These are phyloP conservation scores for Thereva unica DNA, from an alignment of 2,888 invertebrate genomes.

Conservation along the genomic window DNA sequence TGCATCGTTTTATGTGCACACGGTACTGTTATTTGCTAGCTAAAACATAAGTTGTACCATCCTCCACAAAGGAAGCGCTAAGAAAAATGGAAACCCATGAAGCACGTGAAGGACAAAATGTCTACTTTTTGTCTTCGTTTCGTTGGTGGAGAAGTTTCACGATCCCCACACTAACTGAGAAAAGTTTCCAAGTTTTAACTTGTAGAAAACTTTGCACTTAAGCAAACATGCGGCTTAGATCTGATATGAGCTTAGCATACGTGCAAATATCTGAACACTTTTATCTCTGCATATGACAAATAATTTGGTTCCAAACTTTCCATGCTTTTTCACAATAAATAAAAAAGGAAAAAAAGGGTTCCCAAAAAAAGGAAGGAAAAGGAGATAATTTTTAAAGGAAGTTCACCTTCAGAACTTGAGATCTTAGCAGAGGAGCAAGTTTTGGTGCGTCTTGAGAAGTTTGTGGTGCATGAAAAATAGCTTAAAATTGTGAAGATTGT, in stretches of 20 bases:
- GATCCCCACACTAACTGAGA: background rate
- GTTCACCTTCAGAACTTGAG: too few relatives aligned
- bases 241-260: constrained; percentile 29
- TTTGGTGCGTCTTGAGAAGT: too few relatives aligned
- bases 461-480: too few relatives aligned
- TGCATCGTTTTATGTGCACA: constrained; percentile 21
- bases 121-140: background rate
- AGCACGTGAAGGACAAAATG: background rate
- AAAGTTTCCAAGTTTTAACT: constrained; percentile 23
- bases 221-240: constrained; percentile 22
- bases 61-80: background rate
- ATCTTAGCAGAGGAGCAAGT: too few relatives aligned
- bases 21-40: constrained; percentile 10
- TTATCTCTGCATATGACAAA: constrained; percentile 32
- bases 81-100: constrained; percentile 17
- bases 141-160: background rate
- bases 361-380: background rate
- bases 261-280: constrained; percentile 22
- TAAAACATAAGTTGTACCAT: constrained; percentile 10
- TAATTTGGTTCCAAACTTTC: constrained; percentile 25
- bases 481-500: too few relatives aligned
- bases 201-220: constrained; percentile 30
- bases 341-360: constrained; percentile 5
- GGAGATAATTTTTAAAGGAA: background rate
- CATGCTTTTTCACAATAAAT: constrained; percentile 9